Base-by-base conservation (phyloP, 2,888 invertebrate species). In the Drosophila flavopinicola region DNA sequence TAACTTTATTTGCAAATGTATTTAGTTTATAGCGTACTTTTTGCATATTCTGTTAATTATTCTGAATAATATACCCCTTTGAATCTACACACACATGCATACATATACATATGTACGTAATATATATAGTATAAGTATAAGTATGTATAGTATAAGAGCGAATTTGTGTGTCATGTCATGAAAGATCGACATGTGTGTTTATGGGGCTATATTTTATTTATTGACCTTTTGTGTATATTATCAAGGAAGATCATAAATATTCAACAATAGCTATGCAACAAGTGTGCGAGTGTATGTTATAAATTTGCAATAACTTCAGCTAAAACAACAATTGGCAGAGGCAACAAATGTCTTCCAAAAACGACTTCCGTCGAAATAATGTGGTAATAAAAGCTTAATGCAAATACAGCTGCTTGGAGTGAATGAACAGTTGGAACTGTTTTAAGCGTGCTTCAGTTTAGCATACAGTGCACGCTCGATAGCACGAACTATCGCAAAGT, bases 101-200 rank as follows among this genome's bases (percentile, higher is more conserved):
- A 20, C 2, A 20, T n/a, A n/a, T n/a, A n/a, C n/a, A n/a, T n/a
- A n/a, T n/a, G n/a, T n/a, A n/a, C n/a, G n/a, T n/a, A n/a, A n/a
- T n/a, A n/a, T n/a, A n/a, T n/a, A n/a, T n/a, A n/a, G n/a, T n/a
- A n/a, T n/a, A n/a, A n/a, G n/a, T n/a, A n/a, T n/a, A n/a, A n/a
- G n/a, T n/a, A n/a, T n/a, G n/a, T n/a, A n/a, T n/a, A n/a, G n/a
- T n/a, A n/a, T n/a, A 32, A 25, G 20, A 47, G 39, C 24, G 41
- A 42, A 42, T 37, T 54, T 59, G 59, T 23, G 37, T 68, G 47
- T 47, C 65, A 48, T 65, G 58, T 53, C 33, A 24, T 33, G 54
- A 49, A 48, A 53, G 65, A 70, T 70, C 51, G 69, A 69, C 69
- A 69, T 66, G 44, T 70, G 69, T 70, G 66, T 69, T 69, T 69